Evolutionary conservation across 2,113 vertebrate genomes (phyloP).

Genomic region (Ciconia boyciana): DNA sequence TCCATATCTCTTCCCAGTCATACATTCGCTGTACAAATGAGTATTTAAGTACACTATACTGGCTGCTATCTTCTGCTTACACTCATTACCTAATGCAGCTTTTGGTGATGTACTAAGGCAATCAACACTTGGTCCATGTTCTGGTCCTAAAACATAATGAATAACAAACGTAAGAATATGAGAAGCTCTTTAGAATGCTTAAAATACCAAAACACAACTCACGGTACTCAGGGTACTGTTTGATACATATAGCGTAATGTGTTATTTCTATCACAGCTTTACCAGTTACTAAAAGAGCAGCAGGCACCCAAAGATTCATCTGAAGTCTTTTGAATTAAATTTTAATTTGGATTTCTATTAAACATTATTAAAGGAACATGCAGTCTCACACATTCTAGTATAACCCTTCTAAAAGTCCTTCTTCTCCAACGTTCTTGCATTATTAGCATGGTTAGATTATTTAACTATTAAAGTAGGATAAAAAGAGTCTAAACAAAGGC

Average conservation of each 20-base stretch:
- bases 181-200: background rate
- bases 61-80: background rate
- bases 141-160: conserved; percentile 55
- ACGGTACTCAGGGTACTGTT: background rate
- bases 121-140: conserved; percentile 86
- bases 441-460: background rate
- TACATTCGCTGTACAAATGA: background rate
- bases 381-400: background rate
- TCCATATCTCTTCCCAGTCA: background rate
- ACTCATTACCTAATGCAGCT: conserved; percentile 77
- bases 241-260: background rate
- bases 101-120: conserved; percentile 83
- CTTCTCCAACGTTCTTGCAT: background rate
- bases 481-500: background rate
- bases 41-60: background rate
- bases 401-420: background rate
- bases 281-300: background rate
- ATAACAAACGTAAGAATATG: background rate
- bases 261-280: background rate
- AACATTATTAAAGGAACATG: background rate
- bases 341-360: background rate
- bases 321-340: background rate
- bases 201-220: background rate
- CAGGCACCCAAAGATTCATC: background rate
- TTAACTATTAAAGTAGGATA: background rate